phyloP scores from a whole-genome alignment of 2,113 vertebrate species.

The Ceyx cyanopectus region DNA sequence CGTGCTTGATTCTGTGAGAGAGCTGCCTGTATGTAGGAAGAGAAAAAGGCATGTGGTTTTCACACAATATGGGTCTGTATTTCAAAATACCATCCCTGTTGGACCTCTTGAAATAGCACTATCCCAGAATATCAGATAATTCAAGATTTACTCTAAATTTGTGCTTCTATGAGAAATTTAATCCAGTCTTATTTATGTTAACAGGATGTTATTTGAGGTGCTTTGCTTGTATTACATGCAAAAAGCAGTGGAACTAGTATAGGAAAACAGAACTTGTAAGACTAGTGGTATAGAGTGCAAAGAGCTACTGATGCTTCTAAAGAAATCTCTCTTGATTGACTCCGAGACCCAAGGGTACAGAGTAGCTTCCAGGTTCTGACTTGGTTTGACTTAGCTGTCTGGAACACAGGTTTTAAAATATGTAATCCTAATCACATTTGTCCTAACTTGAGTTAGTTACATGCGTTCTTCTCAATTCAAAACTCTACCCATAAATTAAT shows the following conservation, averaged over 20 bases:
- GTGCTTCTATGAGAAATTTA: not conserved
- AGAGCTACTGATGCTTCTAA: not conserved
- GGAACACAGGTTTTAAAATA: not conserved
- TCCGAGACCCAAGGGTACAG: not conserved
- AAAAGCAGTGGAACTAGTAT: not conserved
- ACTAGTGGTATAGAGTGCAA: not conserved
- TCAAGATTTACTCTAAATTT: constrained; percentile 25
- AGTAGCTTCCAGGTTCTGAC: not conserved
- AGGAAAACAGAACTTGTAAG: not conserved
- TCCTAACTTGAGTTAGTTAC: not conserved
- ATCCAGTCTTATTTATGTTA: constrained; percentile 21
- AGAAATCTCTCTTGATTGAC: not conserved
- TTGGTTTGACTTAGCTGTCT: not conserved
- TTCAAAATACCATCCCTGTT: not conserved
- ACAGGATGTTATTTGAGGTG: constrained; percentile 10
- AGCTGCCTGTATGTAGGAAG: constrained; percentile 30
- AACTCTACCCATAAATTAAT: not conserved
- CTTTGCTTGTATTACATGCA: constrained; percentile 5
- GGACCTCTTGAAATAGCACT: constrained; percentile 46
- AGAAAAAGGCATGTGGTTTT: constrained; percentile 16
- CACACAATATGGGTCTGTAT: not conserved
- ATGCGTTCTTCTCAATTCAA: not conserved
- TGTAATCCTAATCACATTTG: not conserved
- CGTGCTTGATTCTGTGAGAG: not conserved
- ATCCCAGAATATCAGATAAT: constrained; percentile 49